Percentiles rank a stretch among this genome's conserved stretches.
Evolutionary conservation across 1,140 invertebrate species (phyloP).

Genomic region (Drosophila sproati): DNA sequence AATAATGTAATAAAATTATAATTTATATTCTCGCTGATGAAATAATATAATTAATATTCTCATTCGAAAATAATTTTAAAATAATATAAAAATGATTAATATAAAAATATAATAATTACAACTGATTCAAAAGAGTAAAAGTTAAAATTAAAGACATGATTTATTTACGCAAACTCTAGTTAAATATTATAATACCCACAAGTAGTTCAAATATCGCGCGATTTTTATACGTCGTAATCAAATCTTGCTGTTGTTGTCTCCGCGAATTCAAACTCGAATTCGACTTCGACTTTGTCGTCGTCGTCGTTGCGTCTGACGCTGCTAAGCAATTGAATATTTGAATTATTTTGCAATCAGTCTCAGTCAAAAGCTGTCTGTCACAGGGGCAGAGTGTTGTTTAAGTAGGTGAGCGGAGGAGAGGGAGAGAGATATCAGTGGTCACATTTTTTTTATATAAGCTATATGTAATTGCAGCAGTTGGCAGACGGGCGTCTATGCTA

Average conservation of each 20-base stretch:
- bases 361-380: slow-evolving; percentile 21
- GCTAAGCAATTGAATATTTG: slow-evolving; percentile 70
- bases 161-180: not conserved
- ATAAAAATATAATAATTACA: too few species aligned
- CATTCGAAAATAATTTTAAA: too few species aligned
- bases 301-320: slow-evolving; percentile 55
- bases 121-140: too few species aligned
- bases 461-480: slow-evolving; percentile 44
- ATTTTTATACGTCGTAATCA: slow-evolving; percentile 58
- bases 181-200: slow-evolving; percentile 6
- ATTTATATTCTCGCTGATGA: too few species aligned
- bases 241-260: slow-evolving; percentile 45
- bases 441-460: slow-evolving; percentile 57
- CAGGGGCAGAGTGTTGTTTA: too few species aligned
- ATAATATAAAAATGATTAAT: too few species aligned
- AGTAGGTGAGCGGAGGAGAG: not conserved
- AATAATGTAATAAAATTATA: too few species aligned
- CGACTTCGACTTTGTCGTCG: slow-evolving; percentile 22
- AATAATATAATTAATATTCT: too few species aligned
- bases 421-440: not conserved
- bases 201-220: slow-evolving; percentile 19
- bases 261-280: slow-evolving; percentile 11
- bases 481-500: slow-evolving; percentile 66
- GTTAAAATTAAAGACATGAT: too few species aligned
- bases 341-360: slow-evolving; percentile 80